Percentiles rank a stretch among this genome's conserved stretches.
Evolutionary conservation across 2,113 vertebrate species (phyloP).

Genomic region (Paedocypris sp.): DNA sequence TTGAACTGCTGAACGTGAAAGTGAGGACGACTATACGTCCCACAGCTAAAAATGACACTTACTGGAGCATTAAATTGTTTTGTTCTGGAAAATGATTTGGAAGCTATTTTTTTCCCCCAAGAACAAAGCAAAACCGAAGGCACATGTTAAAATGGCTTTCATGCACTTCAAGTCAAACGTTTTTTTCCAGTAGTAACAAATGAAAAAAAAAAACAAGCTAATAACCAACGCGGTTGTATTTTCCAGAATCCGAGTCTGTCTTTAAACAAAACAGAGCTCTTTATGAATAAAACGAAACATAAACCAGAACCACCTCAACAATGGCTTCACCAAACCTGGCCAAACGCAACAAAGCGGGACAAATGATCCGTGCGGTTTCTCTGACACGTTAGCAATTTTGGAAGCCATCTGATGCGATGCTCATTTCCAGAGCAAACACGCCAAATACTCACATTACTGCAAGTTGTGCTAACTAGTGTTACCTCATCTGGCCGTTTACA

Average conservation of each 20-base stretch:
- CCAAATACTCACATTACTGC: neutral
- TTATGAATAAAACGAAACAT: neutral
- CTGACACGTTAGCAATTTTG: slow-evolving; percentile 4
- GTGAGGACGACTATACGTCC: neutral
- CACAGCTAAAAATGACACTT: neutral
- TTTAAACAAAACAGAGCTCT: slow-evolving; percentile 9
- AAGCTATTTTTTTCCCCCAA: too few relatives aligned
- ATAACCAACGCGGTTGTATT: neutral
- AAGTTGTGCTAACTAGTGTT: neutral
- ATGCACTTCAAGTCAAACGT: neutral
- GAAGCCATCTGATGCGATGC: neutral
- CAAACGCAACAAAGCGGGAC: neutral
- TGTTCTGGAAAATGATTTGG: slow-evolving; percentile 18
- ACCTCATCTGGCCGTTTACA: neutral
- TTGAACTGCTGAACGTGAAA: neutral
- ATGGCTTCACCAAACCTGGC: neutral
- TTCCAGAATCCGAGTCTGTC: neutral
- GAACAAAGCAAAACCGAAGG: neutral
- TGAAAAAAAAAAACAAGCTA: neutral
- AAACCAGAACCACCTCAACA: neutral
- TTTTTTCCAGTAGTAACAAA: slow-evolving; percentile 3
- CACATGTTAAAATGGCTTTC: neutral
- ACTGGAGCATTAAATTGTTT: slow-evolving; percentile 7
- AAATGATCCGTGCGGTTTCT: slow-evolving; percentile 1
- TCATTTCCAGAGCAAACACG: slow-evolving; percentile 19